Evolutionary conservation across 2,888 invertebrate genomes (phyloP), one percentile per base, ranked within the genome.

Genomic region (Drosophila acutilabella): DNA sequence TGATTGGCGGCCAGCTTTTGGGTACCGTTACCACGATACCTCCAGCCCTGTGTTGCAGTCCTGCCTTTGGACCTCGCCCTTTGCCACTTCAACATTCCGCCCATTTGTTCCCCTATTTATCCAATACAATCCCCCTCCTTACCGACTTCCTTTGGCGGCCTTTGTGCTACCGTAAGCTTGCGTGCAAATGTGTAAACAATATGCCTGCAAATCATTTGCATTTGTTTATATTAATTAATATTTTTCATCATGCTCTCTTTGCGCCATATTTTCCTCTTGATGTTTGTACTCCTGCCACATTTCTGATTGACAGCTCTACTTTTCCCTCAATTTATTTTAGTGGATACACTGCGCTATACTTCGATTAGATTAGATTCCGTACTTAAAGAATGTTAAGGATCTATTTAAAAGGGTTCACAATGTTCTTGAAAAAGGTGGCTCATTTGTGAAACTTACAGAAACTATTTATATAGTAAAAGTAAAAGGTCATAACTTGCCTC

Each of bases 211-310:
- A 72, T 69, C 48, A 67, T 68, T 77, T 76, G 50, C 65, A 77
- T 79, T 87, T 84, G 83, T 75, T 83, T 83, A 80, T 78, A 81
- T 71, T 83, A 85, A 83, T 85, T 85, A 79, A 73, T 61, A 60
- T 45, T 75, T 79, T 84, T 84, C 82, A 68, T n/a, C 76, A 18
- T 20, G 18, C 13, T 26, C 10, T 26, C 26, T 51, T 33, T 11
- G 48, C 18, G 10, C 16, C 47, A 38, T 42, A 36, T 52, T 57
- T 60, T 8, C 13, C 18, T 14, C n/a, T 41, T 59, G 57, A 47
- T 58, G n/a, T 41, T 52, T 53, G 30, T 62, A 57, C 41, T 44
- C 20, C 8, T 13, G 33, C 6, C 38, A 36, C 8, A 36, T 18
- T 51, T 45, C 53, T 62, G 71, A 66, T 56, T 71, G 65, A 59